Conservation (phyloP, 2,888 invertebrate species). For the Pemphredon lugubris region DNA sequence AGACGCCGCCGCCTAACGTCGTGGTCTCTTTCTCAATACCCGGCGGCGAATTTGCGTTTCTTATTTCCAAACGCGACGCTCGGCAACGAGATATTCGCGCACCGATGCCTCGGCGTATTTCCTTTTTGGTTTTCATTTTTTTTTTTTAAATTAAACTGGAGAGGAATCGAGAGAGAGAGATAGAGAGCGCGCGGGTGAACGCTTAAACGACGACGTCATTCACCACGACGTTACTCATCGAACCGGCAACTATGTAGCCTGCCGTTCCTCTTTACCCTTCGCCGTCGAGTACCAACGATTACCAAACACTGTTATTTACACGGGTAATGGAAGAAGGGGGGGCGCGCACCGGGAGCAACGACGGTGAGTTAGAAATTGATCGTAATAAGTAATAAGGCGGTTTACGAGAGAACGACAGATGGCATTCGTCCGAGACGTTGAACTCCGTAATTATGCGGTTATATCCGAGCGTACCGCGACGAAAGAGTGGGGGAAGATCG, state of each 20-base stretch:
- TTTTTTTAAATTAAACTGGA: too few species aligned
- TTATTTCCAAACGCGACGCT: conserved; percentile 28
- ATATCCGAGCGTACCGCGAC: conserved; percentile 22
- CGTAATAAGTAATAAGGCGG: conserved; percentile 47
- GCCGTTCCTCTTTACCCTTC: too few species aligned
- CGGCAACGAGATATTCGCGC: too few species aligned
- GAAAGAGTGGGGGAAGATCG: too few species aligned
- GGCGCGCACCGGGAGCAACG: not conserved
- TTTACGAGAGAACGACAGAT: conserved; percentile 41
- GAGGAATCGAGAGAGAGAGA: too few species aligned
- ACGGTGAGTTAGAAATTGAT: conserved; percentile 30
- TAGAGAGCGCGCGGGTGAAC: too few species aligned
- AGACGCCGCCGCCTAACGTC: conserved; percentile 1
- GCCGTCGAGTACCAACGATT: conserved; percentile 25
- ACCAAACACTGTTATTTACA: conserved; percentile 44
- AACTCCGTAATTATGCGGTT: conserved; percentile 53
- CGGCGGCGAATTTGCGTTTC: conserved; percentile 54
- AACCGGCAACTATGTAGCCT: conserved; percentile 53
- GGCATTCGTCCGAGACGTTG: conserved; percentile 51
- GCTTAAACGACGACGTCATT: conserved; percentile 67
- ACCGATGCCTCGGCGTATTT: too few species aligned
- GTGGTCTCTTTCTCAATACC: conserved; percentile 48
- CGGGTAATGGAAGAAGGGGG: conserved; percentile 7
- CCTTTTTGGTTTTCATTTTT: too few species aligned
- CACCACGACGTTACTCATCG: conserved; percentile 45